phyloP scores from a whole-genome alignment of 2,888 invertebrate species.

The Cancer borealis region DNA sequence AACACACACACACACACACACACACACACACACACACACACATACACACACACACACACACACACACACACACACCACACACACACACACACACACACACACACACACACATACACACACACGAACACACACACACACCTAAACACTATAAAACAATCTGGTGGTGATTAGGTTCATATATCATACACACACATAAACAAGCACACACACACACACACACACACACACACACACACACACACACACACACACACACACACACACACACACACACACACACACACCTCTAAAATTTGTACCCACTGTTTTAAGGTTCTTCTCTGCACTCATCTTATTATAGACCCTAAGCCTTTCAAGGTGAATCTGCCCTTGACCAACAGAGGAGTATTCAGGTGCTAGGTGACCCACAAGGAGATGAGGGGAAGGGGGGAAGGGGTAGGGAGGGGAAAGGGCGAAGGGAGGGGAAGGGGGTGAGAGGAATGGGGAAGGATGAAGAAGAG shows the following conservation, averaged over 20 bases:
- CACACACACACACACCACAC: conserved; percentile 14
- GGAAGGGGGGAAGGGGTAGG: background rate
- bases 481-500: background rate
- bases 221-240: background rate
- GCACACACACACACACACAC: background rate
- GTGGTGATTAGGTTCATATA: background rate
- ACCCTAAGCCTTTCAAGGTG: conserved; percentile 13
- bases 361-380: conserved; percentile 20
- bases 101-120: conserved; percentile 8
- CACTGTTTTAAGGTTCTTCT: background rate
- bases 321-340: conserved; percentile 26
- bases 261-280: background rate
- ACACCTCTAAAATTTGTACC: conserved; percentile 30
- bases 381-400: conserved; percentile 38
- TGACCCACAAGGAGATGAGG: conserved; percentile 27
- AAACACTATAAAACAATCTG: background rate
- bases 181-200: background rate
- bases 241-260: conserved; percentile 22
- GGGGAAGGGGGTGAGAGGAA: background rate
- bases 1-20: background rate
- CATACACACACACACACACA: conserved; percentile 8
- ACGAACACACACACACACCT: background rate
- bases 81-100: background rate
- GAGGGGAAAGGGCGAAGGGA: background rate
- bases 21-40: background rate